These are phyloP conservation scores for Thamnophis elegans DNA, from an alignment of 2,797 vertebrate species.

Conservation along the genomic window DNA sequence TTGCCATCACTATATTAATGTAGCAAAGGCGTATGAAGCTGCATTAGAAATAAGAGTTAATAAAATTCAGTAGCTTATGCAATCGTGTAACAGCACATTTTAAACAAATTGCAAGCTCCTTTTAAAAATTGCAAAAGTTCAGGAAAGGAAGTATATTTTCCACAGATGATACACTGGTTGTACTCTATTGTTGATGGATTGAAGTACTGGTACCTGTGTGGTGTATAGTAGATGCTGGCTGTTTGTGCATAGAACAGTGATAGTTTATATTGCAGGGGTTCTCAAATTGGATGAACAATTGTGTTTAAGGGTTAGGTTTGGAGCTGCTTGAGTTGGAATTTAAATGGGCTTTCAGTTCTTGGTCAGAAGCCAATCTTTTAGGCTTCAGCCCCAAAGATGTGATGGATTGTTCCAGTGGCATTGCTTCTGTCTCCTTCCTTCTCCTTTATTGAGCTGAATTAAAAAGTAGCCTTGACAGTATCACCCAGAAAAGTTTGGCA, in stretches of 20 bases:
- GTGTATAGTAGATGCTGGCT: neutral
- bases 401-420: neutral
- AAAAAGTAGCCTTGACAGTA: neutral
- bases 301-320: neutral
- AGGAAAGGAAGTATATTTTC: neutral
- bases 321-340: neutral
- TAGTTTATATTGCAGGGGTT: neutral
- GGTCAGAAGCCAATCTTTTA: neutral
- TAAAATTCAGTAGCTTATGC: neutral
- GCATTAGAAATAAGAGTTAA: neutral
- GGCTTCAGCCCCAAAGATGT: neutral
- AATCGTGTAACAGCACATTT: neutral
- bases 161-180: neutral
- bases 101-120: neutral
- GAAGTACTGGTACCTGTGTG: neutral
- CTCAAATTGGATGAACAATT: neutral
- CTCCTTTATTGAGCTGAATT: neutral
- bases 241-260: neutral
- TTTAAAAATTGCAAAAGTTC: neutral
- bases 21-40: neutral
- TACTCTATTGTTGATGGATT: neutral
- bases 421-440: neutral
- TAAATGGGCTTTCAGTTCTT: neutral
- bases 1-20: neutral
- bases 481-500: neutral